Percentiles rank a stretch among this genome's conserved stretches.
Conservation (phyloP, 2,888 invertebrate genomes). For the Chironomus tentans region DNA sequence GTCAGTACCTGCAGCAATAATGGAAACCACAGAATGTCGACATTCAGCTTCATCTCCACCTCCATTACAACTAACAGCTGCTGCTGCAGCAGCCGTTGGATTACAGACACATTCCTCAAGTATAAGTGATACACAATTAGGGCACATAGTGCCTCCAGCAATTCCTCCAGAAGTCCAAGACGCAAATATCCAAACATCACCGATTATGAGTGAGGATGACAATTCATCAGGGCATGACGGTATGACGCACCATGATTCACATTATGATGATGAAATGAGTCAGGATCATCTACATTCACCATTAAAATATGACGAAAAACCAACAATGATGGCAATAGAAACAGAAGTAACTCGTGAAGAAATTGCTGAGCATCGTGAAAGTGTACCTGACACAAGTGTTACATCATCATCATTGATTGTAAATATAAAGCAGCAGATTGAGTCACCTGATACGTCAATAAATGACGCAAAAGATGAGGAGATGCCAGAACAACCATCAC, state of each 20-base stretch:
- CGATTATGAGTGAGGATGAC: constrained; percentile 58
- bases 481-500: background rate
- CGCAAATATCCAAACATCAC: constrained; percentile 73
- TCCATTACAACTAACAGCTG: constrained; percentile 25
- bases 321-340: background rate
- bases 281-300: background rate
- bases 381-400: constrained; percentile 21
- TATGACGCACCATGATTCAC: background rate
- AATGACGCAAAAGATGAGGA: background rate
- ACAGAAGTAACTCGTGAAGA: constrained; percentile 22
- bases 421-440: constrained; percentile 12
- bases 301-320: background rate
- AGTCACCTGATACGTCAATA: constrained; percentile 19
- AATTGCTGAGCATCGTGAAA: constrained; percentile 16
- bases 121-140: constrained; percentile 12
- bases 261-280: constrained; percentile 20
- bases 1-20: background rate
- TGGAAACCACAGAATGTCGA: constrained; percentile 2
- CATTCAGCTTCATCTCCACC: constrained; percentile 16
- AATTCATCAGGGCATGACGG: constrained; percentile 37
- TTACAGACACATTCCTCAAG: constrained; percentile 7
- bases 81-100: background rate
- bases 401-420: constrained; percentile 17
- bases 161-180: constrained; percentile 60
- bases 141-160: constrained; percentile 38